Percentiles rank a stretch among this genome's conserved stretches.
Evolutionary conservation across 2,113 vertebrate species (phyloP).

Genomic region (Stegastes partitus): DNA sequence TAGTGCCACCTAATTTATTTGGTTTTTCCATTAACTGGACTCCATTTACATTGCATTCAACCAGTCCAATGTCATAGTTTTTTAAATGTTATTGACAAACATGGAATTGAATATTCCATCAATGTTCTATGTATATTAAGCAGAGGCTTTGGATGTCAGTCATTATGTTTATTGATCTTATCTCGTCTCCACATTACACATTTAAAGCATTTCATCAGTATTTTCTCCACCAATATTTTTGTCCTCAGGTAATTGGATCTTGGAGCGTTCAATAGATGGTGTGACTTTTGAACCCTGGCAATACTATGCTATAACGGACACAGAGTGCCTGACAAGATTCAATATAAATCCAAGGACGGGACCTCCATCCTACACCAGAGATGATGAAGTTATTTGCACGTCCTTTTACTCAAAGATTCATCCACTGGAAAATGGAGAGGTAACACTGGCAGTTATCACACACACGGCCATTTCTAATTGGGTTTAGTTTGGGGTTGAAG

Average conservation of each 20-base stretch:
- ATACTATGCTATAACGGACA: constrained; percentile 94
- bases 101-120: constrained; percentile 47
- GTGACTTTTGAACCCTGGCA: constrained; percentile 93
- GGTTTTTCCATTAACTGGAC: constrained; percentile 11
- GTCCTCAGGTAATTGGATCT: constrained; percentile 90
- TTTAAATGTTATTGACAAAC: constrained; percentile 1
- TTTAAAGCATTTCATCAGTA: constrained; percentile 38
- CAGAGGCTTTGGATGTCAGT: constrained; percentile 19
- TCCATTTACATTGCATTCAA: background rate
- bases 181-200: background rate
- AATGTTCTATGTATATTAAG: constrained; percentile 70
- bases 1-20: background rate
- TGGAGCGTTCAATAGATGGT: constrained; percentile 93
- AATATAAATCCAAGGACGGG: constrained; percentile 90
- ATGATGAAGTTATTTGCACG: constrained; percentile 98
- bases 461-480: background rate
- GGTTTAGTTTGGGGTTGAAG: background rate
- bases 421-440: constrained; percentile 98
- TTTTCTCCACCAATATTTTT: constrained; percentile 5
- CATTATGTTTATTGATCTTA: constrained; percentile 59
- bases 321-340: constrained; percentile 94
- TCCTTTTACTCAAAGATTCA: constrained; percentile 98
- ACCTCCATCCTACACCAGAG: constrained; percentile 90
- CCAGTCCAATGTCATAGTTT: background rate
- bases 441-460: constrained; percentile 62